Evolutionary conservation across 2,888 invertebrate species (phyloP).

Genomic region (Himalopsyche anomala): DNA sequence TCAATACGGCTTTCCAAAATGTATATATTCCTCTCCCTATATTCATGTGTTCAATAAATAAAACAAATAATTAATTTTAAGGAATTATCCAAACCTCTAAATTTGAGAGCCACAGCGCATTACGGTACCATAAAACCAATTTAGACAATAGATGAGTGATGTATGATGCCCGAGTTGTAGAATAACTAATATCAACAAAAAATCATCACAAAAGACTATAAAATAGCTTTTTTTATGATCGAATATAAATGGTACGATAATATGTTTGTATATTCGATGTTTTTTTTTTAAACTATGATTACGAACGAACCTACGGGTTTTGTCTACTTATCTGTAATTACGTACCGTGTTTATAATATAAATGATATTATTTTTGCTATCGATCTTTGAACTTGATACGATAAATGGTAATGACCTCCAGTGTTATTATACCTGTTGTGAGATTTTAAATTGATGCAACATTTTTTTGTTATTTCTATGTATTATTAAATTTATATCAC

Average conservation of each 20-base stretch:
- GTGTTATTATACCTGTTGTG: too few relatives aligned
- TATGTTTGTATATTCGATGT: not conserved
- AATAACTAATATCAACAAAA: slow-evolving; percentile 30
- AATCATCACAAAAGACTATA: slow-evolving; percentile 24
- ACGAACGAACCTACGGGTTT: not conserved
- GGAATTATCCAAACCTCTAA: not conserved
- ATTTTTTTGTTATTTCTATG: too few relatives aligned
- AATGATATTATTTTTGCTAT: slow-evolving; percentile 20
- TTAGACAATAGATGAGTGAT: slow-evolving; percentile 30
- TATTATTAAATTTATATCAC: too few relatives aligned
- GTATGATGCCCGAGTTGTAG: not conserved
- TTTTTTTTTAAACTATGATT: not conserved
- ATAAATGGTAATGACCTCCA: too few relatives aligned
- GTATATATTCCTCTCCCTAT: too few relatives aligned
- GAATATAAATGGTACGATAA: slow-evolving; percentile 31
- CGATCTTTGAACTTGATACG: slow-evolving; percentile 17
- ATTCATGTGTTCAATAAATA: too few relatives aligned
- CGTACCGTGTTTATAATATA: not conserved
- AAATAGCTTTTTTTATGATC: slow-evolving; percentile 23
- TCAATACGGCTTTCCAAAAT: too few relatives aligned
- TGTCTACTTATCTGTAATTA: slow-evolving; percentile 5
- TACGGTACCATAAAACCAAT: slow-evolving; percentile 30
- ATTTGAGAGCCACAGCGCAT: not conserved
- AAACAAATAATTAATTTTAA: too few relatives aligned
- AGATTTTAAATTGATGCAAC: too few relatives aligned